Evolutionary conservation across 2,797 vertebrate genomes (phyloP), one percentile per base, ranked within the genome.

Genomic region (Lateolabrax maculatus): DNA sequence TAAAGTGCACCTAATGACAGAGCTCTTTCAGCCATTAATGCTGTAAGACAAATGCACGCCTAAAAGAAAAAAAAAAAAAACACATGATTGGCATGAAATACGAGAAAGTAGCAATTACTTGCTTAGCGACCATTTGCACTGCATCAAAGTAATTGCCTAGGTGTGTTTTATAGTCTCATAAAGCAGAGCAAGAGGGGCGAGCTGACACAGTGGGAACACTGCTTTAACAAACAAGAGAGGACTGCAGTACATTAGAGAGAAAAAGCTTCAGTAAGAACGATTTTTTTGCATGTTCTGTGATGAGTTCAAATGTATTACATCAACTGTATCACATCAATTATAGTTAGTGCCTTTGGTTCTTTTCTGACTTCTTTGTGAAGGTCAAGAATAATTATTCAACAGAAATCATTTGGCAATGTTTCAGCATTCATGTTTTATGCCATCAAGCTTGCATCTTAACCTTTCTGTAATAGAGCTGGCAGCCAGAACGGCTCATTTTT

Each of bases 1-100:
- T 76, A 52, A 84, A 80, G 77, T 81, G 84, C 84, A 78, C 37
- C 25, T 71, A 70, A 82, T 81, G 70, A 80, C 66, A 77, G 60
- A 34, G 51, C 67, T 65, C 56, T 69, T 44, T 46, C 67, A 39
- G 74, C 58, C 74, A 39, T 74, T 75, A 66, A 57, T 39, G 57
- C 74, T 81, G 64, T 34, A 37, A 85, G 64, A 81, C 69, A 70
- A 75, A 67, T 37, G 53, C 41, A 19, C 8, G 2, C 3, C 48
- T 27, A 36, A 78, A 74, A 58, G 57, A 37, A 70, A 71, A 49
- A 15, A 29, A 51, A 36, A 57, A 48, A 9, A 79, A 49, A 71
- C 46, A 3, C 37, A 51, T 49, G 75, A 78, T 27, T 81, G 71
- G 19, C 63, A 51, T 65, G 62, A 81, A 79, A 78, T 52, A 60